phyloP scores from a whole-genome alignment of 1,140 invertebrate genomes.

The Stenopsyche tienmushanensis region DNA sequence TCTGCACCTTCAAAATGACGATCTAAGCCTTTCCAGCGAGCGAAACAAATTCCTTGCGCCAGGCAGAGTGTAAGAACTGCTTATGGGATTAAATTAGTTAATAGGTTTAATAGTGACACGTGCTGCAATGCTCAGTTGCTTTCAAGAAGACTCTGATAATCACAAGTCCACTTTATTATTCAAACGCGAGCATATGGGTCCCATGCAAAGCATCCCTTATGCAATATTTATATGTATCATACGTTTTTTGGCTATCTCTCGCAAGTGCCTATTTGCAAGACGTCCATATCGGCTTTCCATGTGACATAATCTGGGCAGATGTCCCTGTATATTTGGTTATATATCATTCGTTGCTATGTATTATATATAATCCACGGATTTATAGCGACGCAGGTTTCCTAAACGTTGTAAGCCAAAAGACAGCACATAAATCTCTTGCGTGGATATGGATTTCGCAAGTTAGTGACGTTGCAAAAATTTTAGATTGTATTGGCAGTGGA shows the following conservation, averaged over 20 bases:
- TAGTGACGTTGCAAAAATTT: background rate
- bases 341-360: background rate
- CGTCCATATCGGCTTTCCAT: too few species aligned
- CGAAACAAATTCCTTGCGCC: too few species aligned
- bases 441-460: background rate
- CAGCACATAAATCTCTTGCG: background rate
- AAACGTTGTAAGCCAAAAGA: background rate
- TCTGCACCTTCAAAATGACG: too few species aligned
- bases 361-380: background rate
- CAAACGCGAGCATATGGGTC: background rate
- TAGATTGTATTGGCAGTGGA: background rate
- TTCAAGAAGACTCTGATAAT: background rate
- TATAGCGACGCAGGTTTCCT: background rate
- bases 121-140: background rate
- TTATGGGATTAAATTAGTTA: conserved; percentile 4
- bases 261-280: too few species aligned
- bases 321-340: background rate
- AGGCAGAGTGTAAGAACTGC: too few species aligned
- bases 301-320: too few species aligned
- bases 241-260: too few species aligned
- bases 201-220: background rate
- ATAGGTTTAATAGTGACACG: conserved; percentile 2
- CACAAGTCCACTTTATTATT: background rate
- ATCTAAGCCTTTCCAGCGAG: too few species aligned
- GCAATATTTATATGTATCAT: too few species aligned